These are phyloP conservation scores for Scelioninae gen. 1 DNA, from an alignment of 2,888 invertebrate species.

Conservation along the genomic window DNA sequence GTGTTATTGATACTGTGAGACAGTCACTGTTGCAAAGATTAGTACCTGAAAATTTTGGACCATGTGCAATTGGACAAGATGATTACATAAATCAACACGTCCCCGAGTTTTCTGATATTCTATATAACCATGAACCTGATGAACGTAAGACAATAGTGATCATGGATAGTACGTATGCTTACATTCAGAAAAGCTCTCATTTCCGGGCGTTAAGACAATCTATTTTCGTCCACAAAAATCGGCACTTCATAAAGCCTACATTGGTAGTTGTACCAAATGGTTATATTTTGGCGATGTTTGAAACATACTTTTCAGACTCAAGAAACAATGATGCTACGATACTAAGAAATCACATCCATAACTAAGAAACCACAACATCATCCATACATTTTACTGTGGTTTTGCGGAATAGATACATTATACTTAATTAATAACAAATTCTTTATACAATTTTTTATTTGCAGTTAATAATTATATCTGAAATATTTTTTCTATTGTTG, in stretches of 20 bases:
- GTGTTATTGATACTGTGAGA: too few relatives aligned
- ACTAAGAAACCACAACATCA: constrained; percentile 3
- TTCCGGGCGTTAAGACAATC: constrained; percentile 36
- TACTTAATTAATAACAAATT: too few relatives aligned
- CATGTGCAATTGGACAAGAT: too few relatives aligned
- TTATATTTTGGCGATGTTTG: constrained; percentile 28
- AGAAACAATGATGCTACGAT: constrained; percentile 22
- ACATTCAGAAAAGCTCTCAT: constrained; percentile 35
- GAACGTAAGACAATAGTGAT: constrained; percentile 21
- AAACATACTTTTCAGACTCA: constrained; percentile 6
- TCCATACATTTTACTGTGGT: too few relatives aligned
- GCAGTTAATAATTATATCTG: too few relatives aligned
- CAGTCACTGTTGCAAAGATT: too few relatives aligned
- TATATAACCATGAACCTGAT: constrained; percentile 38
- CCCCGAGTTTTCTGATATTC: constrained; percentile 30
- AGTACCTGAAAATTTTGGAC: too few relatives aligned
- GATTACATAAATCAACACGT: too few relatives aligned
- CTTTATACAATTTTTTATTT: too few relatives aligned
- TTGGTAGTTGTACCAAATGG: constrained; percentile 54
- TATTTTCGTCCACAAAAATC: constrained; percentile 40
- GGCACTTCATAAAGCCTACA: constrained; percentile 43
- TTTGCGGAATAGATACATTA: too few relatives aligned
- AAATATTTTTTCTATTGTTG: too few relatives aligned
- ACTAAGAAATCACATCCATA: constrained; percentile 5
- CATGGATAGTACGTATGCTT: constrained; percentile 45